Base-by-base conservation (phyloP, 2,888 invertebrate genomes). In the Fabriciana adippe region DNA sequence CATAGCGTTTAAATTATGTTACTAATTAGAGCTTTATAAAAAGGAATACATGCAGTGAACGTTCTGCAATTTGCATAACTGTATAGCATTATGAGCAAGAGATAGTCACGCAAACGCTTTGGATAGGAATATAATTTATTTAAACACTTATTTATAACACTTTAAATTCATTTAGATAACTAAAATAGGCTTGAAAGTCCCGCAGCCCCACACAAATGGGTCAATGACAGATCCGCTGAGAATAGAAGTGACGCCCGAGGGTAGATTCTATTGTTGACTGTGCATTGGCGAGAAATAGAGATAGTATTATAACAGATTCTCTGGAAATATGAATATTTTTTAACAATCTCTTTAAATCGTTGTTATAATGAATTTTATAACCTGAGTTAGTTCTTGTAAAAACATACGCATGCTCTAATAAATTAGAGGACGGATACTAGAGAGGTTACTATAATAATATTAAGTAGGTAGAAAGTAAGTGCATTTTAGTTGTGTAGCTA, bases 171-270 rank as follows among this genome's bases (percentile, higher is more conserved):
- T 87, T 88, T 82, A 84, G 79, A 79, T 78, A 79, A 81, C 78
- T 79, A 81, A 79, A 82, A 79, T 81, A 74, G 79, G 81, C 77
- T 88, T 87, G 79, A 80, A 53, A 63, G 64, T 61, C 60, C 60
- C 72, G 65, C 72, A 71, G 79, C 79, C 78, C 79, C 78, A 76
- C 72, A 80, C 78, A 92, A 87, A 83, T 91, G 79, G 92, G 92
- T 92, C 92, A 92, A 91, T 91, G 88, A 87, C 89, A 87, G 84
- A 72, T 81, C 81, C 79, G 83, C 83, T 84, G 82, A 90, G 90
- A 91, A 90, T 92, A 92, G 90, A 86, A 82, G 81, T 80, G 78
- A 77, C 80, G 87, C 85, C 86, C 84, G 82, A 86, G 85, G 87
- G 84, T 86, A 82, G 86, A 84, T 78, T 82, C 86, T 82, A 87